phyloP scores from a whole-genome alignment of 2,797 vertebrate species.

The Sebastes diploproa region DNA sequence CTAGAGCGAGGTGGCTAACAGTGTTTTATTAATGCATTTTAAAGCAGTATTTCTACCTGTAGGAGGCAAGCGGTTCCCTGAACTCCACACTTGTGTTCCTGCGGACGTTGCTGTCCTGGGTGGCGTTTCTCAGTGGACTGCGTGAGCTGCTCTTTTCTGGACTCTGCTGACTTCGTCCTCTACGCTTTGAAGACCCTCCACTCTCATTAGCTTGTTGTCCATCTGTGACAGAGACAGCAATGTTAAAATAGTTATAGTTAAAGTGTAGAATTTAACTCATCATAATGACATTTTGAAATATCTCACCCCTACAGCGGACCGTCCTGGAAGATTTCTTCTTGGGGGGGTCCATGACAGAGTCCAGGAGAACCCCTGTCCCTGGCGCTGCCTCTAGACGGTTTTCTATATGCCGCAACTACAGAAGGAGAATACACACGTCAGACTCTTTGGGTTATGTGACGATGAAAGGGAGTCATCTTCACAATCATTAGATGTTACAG shows the following conservation, averaged over 20 bases:
- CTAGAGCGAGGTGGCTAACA: too few species aligned
- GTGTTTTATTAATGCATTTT: background rate
- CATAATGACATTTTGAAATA: background rate
- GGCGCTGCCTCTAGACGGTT: slow-evolving; percentile 90
- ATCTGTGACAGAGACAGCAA: slow-evolving; percentile 61
- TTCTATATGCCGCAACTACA: slow-evolving; percentile 94
- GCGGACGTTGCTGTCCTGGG: slow-evolving; percentile 90
- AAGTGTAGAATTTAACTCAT: background rate
- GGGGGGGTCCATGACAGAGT: slow-evolving; percentile 86
- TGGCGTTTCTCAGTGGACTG: slow-evolving; percentile 91
- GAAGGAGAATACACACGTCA: background rate
- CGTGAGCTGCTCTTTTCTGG: slow-evolving; percentile 90
- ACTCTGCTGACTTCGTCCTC: slow-evolving; percentile 78
- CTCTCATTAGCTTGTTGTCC: slow-evolving; percentile 69
- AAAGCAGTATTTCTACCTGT: slow-evolving; percentile 80
- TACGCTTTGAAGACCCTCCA: slow-evolving; percentile 77
- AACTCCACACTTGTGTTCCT: slow-evolving; percentile 88
- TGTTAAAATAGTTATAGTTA: background rate
- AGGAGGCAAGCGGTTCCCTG: slow-evolving; percentile 87
- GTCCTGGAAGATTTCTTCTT: slow-evolving; percentile 87
- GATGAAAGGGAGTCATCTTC: background rate
- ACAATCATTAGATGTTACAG: background rate
- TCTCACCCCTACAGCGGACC: slow-evolving; percentile 84
- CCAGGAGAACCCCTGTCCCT: slow-evolving; percentile 84
- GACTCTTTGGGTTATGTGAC: background rate